Percentiles rank a stretch among this genome's conserved stretches.
phyloP scores from a whole-genome alignment of 1,140 invertebrate genomes.

The Leptinotarsa texana region DNA sequence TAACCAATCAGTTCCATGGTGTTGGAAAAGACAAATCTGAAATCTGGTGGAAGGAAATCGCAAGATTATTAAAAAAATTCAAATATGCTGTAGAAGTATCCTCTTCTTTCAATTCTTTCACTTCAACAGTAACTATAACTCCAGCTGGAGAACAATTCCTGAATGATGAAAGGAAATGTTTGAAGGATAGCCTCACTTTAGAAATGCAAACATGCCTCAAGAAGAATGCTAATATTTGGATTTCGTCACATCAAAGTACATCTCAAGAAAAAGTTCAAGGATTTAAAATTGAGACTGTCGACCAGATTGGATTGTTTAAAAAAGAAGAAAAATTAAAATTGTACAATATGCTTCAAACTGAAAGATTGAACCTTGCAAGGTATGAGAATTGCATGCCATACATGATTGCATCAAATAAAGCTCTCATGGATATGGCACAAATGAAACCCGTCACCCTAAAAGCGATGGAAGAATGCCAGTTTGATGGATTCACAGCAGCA shows the following conservation, averaged over 20 bases:
- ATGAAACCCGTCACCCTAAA: slow-evolving; percentile 57
- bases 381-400: slow-evolving; percentile 62
- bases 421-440: slow-evolving; percentile 61
- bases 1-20: slow-evolving; percentile 55
- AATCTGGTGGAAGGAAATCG: slow-evolving; percentile 69
- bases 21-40: slow-evolving; percentile 62
- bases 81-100: neutral
- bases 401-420: slow-evolving; percentile 65
- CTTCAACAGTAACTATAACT: slow-evolving; percentile 19
- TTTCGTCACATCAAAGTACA: neutral
- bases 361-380: slow-evolving; percentile 59
- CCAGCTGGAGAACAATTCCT: slow-evolving; percentile 12
- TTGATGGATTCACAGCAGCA: slow-evolving; percentile 64
- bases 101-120: neutral
- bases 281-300: neutral
- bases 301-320: slow-evolving; percentile 12
- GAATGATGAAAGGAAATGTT: neutral
- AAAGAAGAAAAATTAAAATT: slow-evolving; percentile 45
- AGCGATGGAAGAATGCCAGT: slow-evolving; percentile 50
- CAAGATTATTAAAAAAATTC: slow-evolving; percentile 49
- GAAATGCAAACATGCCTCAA: slow-evolving; percentile 10
- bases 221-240: slow-evolving; percentile 13
- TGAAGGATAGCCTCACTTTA: slow-evolving; percentile 9
- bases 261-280: neutral
- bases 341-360: slow-evolving; percentile 58